These are phyloP conservation scores for Epirrita christyi DNA, from an alignment of 2,888 invertebrate genomes.

Conservation along the genomic window DNA sequence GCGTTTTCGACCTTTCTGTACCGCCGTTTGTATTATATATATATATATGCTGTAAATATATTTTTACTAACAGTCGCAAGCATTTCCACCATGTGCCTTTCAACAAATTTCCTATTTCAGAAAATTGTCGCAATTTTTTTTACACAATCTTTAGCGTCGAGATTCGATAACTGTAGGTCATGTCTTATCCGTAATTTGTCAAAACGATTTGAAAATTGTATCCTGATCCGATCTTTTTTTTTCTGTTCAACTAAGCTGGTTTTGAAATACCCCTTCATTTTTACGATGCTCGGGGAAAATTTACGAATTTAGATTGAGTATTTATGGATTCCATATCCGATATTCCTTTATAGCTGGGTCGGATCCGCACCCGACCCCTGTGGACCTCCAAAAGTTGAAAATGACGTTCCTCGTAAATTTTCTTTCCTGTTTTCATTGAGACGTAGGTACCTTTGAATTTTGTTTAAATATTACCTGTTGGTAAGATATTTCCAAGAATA, in stretches of 20 bases:
- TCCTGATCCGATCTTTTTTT: constrained; percentile 31
- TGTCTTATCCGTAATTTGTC: no score
- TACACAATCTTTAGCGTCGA: no score
- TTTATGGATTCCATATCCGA: constrained; percentile 75
- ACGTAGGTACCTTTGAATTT: background rate
- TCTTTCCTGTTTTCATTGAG: constrained; percentile 18
- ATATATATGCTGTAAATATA: constrained; percentile 55
- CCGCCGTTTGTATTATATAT: constrained; percentile 66
- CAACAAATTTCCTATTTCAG: background rate
- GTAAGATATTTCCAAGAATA: background rate
- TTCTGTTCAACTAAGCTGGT: constrained; percentile 65
- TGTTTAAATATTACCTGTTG: constrained; percentile 1
- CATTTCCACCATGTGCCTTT: constrained; percentile 4
- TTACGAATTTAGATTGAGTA: constrained; percentile 77
- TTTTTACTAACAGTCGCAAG: constrained; percentile 24
- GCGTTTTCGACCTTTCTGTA: constrained; percentile 78
- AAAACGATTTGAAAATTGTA: constrained; percentile 4
- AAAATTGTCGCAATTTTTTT: no score
- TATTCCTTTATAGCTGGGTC: constrained; percentile 69
- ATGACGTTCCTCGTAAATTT: constrained; percentile 48
- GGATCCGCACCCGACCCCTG: constrained; percentile 55
- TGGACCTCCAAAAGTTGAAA: constrained; percentile 58
- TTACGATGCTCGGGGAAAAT: constrained; percentile 67
- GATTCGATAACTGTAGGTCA: no score
- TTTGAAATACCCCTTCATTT: constrained; percentile 68